phyloP scores from a whole-genome alignment of 2,888 invertebrate species.

The Drosophila diplacantha region DNA sequence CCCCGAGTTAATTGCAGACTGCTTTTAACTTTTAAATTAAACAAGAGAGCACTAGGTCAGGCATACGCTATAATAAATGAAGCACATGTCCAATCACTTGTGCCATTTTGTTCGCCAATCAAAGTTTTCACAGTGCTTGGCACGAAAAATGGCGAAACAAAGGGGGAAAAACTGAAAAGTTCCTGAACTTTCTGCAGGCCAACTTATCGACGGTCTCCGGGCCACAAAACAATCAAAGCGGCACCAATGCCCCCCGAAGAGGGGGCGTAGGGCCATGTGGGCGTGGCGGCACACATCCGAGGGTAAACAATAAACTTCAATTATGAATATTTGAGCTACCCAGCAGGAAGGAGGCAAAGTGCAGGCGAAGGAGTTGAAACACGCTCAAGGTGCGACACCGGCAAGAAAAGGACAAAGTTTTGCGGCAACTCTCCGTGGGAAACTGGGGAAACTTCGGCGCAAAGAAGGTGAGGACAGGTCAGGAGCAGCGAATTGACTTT shows the following conservation, averaged over 20 bases:
- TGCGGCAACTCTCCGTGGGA: slow-evolving; percentile 27
- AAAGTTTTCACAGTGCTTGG: slow-evolving; percentile 31
- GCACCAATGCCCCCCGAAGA: slow-evolving; percentile 21
- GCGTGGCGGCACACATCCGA: slow-evolving; percentile 33
- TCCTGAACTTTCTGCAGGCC: slow-evolving; percentile 37
- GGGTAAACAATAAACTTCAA: slow-evolving; percentile 66
- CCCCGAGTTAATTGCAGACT: slow-evolving; percentile 7
- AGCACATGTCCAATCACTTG: slow-evolving; percentile 37
- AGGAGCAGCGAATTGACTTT: slow-evolving; percentile 56
- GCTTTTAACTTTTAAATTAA: slow-evolving; percentile 5
- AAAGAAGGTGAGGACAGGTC: slow-evolving; percentile 40
- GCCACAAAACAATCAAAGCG: slow-evolving; percentile 66
- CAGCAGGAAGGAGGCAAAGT: slow-evolving; percentile 15
- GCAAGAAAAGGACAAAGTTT: slow-evolving; percentile 65
- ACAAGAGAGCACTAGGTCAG: slow-evolving; percentile 13
- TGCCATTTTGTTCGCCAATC: slow-evolving; percentile 41
- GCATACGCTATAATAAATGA: slow-evolving; percentile 16
- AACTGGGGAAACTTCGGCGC: slow-evolving; percentile 42
- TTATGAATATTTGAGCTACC: slow-evolving; percentile 61
- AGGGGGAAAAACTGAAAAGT: slow-evolving; percentile 31
- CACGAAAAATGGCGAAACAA: slow-evolving; percentile 7
- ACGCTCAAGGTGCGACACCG: slow-evolving; percentile 33
- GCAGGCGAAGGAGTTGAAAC: slow-evolving; percentile 45
- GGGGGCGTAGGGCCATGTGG: slow-evolving; percentile 18
- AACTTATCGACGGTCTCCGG: slow-evolving; percentile 48